These are phyloP conservation scores for Gavialis gangeticus DNA, from an alignment of 2,113 vertebrate species.

Conservation along the genomic window DNA sequence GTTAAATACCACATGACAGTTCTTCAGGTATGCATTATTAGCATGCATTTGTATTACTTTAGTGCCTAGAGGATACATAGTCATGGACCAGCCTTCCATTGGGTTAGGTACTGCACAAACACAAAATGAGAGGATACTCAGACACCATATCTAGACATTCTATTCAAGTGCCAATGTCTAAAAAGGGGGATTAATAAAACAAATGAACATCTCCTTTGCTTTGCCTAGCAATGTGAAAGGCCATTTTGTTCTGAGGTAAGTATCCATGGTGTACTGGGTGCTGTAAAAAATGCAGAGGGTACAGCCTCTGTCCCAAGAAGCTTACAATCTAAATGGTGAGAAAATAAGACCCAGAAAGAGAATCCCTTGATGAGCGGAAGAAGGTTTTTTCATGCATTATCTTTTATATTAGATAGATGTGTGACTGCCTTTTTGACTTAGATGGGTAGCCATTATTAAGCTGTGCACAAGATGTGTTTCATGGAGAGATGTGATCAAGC, in stretches of 20 bases:
- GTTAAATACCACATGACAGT: slow-evolving; percentile 14
- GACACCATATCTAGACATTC: not conserved
- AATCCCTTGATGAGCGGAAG: not conserved
- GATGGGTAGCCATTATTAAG: not conserved
- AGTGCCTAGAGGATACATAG: not conserved
- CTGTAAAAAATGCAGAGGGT: not conserved
- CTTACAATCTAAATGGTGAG: not conserved
- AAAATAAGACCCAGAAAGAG: not conserved
- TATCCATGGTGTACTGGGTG: not conserved
- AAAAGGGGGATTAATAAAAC: slow-evolving; percentile 1
- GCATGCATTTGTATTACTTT: not conserved
- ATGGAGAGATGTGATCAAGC: not conserved
- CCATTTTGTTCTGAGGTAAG: not conserved
- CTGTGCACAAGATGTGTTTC: not conserved
- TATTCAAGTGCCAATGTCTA: not conserved
- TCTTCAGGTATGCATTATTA: not conserved
- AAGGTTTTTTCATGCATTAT: not conserved
- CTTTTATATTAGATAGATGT: not conserved
- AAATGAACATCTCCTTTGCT: not conserved
- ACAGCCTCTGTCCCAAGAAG: not conserved
- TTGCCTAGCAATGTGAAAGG: not conserved
- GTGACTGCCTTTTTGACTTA: not conserved
- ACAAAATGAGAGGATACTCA: not conserved
- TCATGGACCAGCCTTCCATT: not conserved
- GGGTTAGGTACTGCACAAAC: not conserved